Evolutionary conservation across 2,113 vertebrate species (phyloP).

Genomic region (Pampusana beccarii): DNA sequence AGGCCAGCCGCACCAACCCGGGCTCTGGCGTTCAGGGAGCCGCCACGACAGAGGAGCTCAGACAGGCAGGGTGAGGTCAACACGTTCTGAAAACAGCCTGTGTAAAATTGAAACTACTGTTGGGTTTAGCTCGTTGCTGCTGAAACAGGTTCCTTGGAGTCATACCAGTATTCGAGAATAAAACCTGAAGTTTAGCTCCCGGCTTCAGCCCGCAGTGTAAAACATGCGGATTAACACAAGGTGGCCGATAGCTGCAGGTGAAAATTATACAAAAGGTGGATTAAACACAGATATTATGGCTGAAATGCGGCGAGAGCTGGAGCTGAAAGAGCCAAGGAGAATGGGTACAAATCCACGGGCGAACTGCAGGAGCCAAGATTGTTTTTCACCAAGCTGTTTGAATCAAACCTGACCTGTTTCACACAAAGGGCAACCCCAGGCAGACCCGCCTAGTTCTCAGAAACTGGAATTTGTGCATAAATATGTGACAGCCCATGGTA

Average conservation of each 20-base stretch:
- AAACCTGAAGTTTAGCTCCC: not conserved
- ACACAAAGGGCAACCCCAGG: not conserved
- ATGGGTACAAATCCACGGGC: not conserved
- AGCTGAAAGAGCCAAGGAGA: not conserved
- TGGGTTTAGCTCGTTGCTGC: not conserved
- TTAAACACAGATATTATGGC: not conserved
- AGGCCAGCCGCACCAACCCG: not conserved
- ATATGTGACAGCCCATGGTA: not conserved
- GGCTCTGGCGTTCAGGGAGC: not conserved
- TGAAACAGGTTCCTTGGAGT: not conserved
- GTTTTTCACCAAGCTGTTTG: not conserved
- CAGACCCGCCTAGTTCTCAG: not conserved
- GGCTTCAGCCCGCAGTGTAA: not conserved
- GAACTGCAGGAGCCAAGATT: not conserved
- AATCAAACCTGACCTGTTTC: slow-evolving; percentile 26
- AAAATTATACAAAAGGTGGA: not conserved
- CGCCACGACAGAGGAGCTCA: not conserved
- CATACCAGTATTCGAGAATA: not conserved
- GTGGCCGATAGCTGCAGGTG: not conserved
- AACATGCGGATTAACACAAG: not conserved
- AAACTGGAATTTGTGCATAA: slow-evolving; percentile 28
- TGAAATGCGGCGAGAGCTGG: fast-evolving
- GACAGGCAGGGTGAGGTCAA: not conserved
- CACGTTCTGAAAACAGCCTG: not conserved
- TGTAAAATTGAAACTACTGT: not conserved